Conservation (phyloP, 2,888 invertebrate species). For the Microplitis deprimator region DNA sequence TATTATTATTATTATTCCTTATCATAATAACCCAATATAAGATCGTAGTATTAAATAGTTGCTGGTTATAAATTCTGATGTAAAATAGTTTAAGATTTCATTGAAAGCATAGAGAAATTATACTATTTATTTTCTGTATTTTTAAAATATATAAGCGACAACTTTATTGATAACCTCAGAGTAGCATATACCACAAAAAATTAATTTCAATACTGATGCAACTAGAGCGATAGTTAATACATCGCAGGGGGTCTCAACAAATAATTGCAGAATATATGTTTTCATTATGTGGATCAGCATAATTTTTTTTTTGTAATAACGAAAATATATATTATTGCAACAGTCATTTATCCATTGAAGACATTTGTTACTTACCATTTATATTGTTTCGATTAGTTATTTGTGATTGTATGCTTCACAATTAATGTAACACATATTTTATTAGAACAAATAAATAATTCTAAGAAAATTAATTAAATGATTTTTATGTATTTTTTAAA, state of each 20-base stretch:
- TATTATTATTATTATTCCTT: not conserved
- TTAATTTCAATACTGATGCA: constrained; percentile 56
- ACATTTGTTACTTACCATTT: no score
- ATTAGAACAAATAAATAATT: no score
- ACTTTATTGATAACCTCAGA: constrained; percentile 34
- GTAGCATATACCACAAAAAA: constrained; percentile 17
- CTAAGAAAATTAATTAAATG: no score
- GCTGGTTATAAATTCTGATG: constrained; percentile 24
- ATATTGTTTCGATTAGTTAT: no score
- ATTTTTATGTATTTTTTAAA: no score
- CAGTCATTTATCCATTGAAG: not conserved
- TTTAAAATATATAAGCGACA: constrained; percentile 2
- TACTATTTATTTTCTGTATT: not conserved
- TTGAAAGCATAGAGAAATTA: constrained; percentile 12
- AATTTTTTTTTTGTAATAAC: not conserved
- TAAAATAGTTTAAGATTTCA: constrained; percentile 16
- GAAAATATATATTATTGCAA: not conserved
- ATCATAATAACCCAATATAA: not conserved
- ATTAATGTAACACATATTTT: no score
- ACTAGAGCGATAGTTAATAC: constrained; percentile 54
- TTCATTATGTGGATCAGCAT: not conserved
- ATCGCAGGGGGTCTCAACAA: constrained; percentile 62
- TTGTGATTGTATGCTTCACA: no score
- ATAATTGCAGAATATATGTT: constrained; percentile 33
- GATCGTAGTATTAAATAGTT: not conserved